phyloP scores from a whole-genome alignment of 2,888 invertebrate genomes.

The Calliopum simillimum region DNA sequence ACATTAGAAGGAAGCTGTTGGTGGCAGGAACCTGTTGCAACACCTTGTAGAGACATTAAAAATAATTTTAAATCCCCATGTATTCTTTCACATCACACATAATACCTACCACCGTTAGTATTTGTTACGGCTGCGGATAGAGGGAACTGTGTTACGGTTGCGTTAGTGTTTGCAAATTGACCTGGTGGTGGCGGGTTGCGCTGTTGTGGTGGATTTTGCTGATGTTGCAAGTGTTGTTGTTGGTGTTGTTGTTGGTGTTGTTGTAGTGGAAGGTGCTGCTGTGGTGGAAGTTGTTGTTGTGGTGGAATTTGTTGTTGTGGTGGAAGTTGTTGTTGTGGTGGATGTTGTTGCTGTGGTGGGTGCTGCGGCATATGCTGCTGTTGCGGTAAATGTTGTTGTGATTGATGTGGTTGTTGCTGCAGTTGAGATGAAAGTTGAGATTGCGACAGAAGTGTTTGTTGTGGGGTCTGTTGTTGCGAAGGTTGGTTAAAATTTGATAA shows the following conservation, averaged over 20 bases:
- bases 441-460: slow-evolving; percentile 16
- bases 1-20: slow-evolving; percentile 21
- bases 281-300: not conserved
- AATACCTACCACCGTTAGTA: slow-evolving; percentile 13
- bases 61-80: not conserved
- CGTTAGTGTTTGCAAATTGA: slow-evolving; percentile 15
- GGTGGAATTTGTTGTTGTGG: not conserved
- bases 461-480: slow-evolving; percentile 27
- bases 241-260: slow-evolving; percentile 24
- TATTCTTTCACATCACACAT: not conserved
- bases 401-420: slow-evolving; percentile 25
- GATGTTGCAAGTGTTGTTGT: slow-evolving; percentile 36
- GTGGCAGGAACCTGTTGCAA: not conserved
- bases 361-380: slow-evolving; percentile 5
- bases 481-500: slow-evolving; percentile 23
- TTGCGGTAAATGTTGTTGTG: slow-evolving; percentile 23
- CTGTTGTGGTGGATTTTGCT: slow-evolving; percentile 32
- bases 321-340: slow-evolving; percentile 13
- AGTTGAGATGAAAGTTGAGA: slow-evolving; percentile 28
- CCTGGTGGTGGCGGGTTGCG: slow-evolving; percentile 20
- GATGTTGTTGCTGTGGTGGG: slow-evolving; percentile 9
- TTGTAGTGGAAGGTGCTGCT: slow-evolving; percentile 31
- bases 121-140: slow-evolving; percentile 26
- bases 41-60: slow-evolving; percentile 7
- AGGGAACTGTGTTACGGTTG: slow-evolving; percentile 25